These are phyloP conservation scores for Nothura maculosa DNA, from an alignment of 2,797 vertebrate genomes.

Conservation along the genomic window DNA sequence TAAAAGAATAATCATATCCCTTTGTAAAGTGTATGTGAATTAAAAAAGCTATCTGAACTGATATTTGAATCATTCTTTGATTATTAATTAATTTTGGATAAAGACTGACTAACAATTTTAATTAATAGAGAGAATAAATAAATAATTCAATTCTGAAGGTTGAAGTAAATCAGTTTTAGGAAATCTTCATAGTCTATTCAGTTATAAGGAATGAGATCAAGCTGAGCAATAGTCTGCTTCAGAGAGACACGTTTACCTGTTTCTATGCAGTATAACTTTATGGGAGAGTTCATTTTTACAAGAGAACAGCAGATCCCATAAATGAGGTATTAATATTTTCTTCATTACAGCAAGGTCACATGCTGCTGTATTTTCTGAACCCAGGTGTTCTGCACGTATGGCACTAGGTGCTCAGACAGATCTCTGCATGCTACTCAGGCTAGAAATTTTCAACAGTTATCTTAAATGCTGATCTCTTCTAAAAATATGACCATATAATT, in stretches of 20 bases:
- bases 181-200: not conserved
- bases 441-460: conserved; percentile 50
- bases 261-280: not conserved
- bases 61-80: not conserved
- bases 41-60: not conserved
- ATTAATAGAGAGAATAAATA: not conserved
- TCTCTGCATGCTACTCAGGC: conserved; percentile 10
- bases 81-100: conserved; percentile 44
- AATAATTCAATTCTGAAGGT: not conserved
- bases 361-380: conserved; percentile 30
- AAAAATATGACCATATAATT: conserved; percentile 66
- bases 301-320: not conserved
- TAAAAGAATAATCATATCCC: not conserved
- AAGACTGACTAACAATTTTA: not conserved
- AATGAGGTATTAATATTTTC: conserved; percentile 47
- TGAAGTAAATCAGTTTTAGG: conserved; percentile 14
- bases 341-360: conserved; percentile 46
- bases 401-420: conserved; percentile 37
- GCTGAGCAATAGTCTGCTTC: not conserved
- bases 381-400: conserved; percentile 45
- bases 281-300: not conserved
- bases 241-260: not conserved
- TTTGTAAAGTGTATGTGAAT: conserved; percentile 12
- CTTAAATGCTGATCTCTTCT: conserved; percentile 62
- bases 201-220: not conserved